Evolutionary conservation across 1,140 invertebrate genomes (phyloP).

Genomic region (Mercenaria mercenaria): DNA sequence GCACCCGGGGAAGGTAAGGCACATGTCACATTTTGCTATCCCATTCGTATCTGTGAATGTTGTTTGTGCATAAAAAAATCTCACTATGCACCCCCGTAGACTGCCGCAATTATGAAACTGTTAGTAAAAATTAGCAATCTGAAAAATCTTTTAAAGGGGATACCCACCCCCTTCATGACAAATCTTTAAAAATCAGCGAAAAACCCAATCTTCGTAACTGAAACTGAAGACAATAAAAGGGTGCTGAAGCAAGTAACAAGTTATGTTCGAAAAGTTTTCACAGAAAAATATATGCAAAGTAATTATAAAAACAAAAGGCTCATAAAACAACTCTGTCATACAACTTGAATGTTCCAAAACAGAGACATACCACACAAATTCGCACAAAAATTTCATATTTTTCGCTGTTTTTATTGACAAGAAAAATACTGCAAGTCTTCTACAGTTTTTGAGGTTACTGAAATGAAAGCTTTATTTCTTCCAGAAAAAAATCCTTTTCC

Average conservation of each 20-base stretch:
- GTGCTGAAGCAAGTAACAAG: conserved; percentile 45
- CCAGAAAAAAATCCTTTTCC: background rate
- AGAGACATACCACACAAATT: background rate
- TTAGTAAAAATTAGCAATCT: background rate
- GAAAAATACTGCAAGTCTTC: background rate
- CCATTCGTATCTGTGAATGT: no score
- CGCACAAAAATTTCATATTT: background rate
- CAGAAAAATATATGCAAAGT: conserved; percentile 60
- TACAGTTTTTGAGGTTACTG: background rate
- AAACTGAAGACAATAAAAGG: no score
- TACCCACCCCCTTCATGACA: background rate
- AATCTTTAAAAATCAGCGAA: background rate
- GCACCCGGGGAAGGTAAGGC: no score
- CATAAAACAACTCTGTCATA: conserved; percentile 56
- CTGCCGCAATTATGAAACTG: background rate
- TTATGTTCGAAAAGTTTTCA: conserved; percentile 39
- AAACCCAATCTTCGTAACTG: no score
- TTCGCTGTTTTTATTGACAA: background rate
- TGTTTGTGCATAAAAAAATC: no score
- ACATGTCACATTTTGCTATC: no score
- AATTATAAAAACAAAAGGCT: conserved; percentile 47
- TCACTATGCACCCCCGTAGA: no score
- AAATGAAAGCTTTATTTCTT: no score
- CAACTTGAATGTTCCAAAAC: conserved; percentile 30
- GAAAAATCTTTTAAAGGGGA: background rate